These are phyloP conservation scores for Sylvietta virens DNA, from an alignment of 2,113 vertebrate species.

Conservation along the genomic window DNA sequence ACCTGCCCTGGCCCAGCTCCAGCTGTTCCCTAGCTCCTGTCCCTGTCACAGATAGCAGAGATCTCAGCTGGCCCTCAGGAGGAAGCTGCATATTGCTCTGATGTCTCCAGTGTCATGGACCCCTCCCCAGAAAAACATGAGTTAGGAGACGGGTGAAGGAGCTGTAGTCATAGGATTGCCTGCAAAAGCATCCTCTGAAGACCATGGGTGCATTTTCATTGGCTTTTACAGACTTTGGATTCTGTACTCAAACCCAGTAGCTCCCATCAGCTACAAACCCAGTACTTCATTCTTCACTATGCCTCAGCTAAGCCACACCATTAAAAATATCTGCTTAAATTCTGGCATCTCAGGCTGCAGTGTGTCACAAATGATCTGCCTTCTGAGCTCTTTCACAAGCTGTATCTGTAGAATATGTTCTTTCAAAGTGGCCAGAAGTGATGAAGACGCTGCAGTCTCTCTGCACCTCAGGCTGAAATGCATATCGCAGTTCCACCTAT, in stretches of 20 bases:
- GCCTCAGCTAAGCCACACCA: not conserved
- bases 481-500: not conserved
- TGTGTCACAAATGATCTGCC: not conserved
- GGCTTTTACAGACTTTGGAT: not conserved
- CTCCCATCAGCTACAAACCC: not conserved
- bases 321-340: not conserved
- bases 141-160: not conserved
- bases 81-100: not conserved
- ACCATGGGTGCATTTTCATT: not conserved
- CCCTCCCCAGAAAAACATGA: not conserved
- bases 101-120: not conserved
- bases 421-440: not conserved
- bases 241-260: not conserved
- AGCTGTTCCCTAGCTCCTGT: fast-evolving
- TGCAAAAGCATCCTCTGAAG: not conserved
- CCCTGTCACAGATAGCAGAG: not conserved
- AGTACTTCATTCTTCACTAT: not conserved
- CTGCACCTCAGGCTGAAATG: not conserved
- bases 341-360: not conserved
- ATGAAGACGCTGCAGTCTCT: not conserved
- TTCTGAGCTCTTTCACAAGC: not conserved
- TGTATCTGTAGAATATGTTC: not conserved
- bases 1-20: not conserved
- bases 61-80: fast-evolving
- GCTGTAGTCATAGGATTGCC: not conserved